Conservation (phyloP, 53 echinoderm and acorn worm genomes). For the Patiria pectinifera region DNA sequence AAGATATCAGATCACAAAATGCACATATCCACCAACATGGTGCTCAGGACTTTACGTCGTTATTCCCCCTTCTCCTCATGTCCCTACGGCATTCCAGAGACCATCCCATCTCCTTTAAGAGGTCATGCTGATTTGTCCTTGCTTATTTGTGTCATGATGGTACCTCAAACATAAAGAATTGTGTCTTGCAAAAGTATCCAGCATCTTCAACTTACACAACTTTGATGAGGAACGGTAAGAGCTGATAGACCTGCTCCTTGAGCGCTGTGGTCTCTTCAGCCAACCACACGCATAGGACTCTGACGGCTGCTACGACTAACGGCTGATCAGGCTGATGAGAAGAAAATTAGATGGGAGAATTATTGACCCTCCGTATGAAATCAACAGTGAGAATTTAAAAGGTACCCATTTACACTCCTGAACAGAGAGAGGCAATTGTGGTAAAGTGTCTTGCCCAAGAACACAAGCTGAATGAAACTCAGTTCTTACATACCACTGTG, state of each 20-base stretch:
- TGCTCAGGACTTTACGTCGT: too few species aligned
- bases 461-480: too few species aligned
- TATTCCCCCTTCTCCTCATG: too few species aligned
- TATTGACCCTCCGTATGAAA: too few species aligned
- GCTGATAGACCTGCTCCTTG: constrained; percentile 80
- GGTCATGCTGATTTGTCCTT: background rate
- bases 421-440: too few species aligned
- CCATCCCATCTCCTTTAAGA: too few species aligned
- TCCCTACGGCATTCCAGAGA: too few species aligned
- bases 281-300: constrained; percentile 89
- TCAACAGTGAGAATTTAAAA: background rate
- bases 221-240: constrained; percentile 87
- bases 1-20: too few species aligned
- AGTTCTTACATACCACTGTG: too few species aligned
- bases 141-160: background rate
- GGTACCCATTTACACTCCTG: too few species aligned
- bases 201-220: constrained; percentile 77
- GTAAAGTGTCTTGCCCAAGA: too few species aligned
- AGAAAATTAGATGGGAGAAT: background rate
- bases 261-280: constrained; percentile 94
- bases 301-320: constrained; percentile 70
- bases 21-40: too few species aligned
- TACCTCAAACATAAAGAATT: background rate
- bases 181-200: background rate
- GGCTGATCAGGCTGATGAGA: constrained; percentile 67